phyloP scores from a whole-genome alignment of 64 coral and sea anemone species.

The Pachyseris speciosa region DNA sequence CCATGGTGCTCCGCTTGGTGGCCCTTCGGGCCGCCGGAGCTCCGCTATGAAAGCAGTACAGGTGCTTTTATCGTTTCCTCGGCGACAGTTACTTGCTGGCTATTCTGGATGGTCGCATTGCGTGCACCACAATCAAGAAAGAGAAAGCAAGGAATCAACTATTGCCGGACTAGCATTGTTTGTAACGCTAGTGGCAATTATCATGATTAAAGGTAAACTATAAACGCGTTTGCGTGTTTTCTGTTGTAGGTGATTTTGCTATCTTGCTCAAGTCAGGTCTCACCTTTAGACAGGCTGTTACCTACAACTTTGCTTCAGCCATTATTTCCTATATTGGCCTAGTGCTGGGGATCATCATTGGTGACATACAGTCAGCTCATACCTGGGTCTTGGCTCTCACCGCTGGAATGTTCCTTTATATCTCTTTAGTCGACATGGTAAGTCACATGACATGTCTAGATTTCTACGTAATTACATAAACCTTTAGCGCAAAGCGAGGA shows the following conservation, averaged over 20 bases:
- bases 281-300: slow-evolving; percentile 89
- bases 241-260: slow-evolving; percentile 93
- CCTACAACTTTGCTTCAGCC: slow-evolving; percentile 92
- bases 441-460: neutral
- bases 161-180: too few relatives aligned
- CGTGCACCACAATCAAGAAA: too few relatives aligned
- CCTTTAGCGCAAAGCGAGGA: too few relatives aligned
- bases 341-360: slow-evolving; percentile 85
- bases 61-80: too few relatives aligned
- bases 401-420: slow-evolving; percentile 96
- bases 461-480: neutral
- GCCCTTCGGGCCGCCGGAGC: too few relatives aligned
- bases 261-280: slow-evolving; percentile 94
- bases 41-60: too few relatives aligned
- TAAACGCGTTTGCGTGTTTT: neutral
- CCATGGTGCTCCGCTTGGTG: too few relatives aligned
- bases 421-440: slow-evolving; percentile 96
- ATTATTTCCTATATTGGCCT: slow-evolving; percentile 91
- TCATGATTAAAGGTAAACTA: neutral
- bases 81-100: too few relatives aligned
- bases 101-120: too few relatives aligned
- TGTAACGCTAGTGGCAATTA: neutral
- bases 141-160: too few relatives aligned
- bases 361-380: slow-evolving; percentile 87
- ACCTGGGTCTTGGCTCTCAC: slow-evolving; percentile 93